These are phyloP conservation scores for Papilio dardanus DNA, from an alignment of 1,140 invertebrate genomes.

Conservation along the genomic window DNA sequence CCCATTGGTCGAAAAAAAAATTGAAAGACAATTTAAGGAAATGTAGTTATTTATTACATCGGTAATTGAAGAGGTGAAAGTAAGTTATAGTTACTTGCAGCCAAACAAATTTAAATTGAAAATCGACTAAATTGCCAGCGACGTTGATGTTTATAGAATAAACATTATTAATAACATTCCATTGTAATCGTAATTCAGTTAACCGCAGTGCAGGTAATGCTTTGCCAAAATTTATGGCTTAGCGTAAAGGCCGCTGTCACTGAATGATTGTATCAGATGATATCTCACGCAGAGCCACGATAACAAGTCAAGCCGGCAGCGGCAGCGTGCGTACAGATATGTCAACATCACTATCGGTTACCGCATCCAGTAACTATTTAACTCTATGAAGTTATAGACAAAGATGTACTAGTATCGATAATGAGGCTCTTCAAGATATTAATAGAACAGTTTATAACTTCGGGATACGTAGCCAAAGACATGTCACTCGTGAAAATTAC, in stretches of 20 bases:
- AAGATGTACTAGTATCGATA: too few species aligned
- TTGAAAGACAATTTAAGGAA: too few species aligned
- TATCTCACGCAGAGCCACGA: background rate
- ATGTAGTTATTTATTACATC: too few species aligned
- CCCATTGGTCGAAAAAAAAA: background rate
- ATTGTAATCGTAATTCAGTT: background rate
- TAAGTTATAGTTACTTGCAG: too few species aligned
- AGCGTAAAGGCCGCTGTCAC: background rate
- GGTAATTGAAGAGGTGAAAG: too few species aligned
- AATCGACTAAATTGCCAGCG: too few species aligned
- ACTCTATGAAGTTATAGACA: background rate
- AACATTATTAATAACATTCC: background rate
- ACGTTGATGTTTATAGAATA: too few species aligned
- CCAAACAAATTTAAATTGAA: too few species aligned
- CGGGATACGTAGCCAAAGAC: too few species aligned
- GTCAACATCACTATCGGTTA: background rate
- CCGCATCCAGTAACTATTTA: background rate
- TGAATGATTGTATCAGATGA: constrained; percentile 6
- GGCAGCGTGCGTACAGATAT: background rate
- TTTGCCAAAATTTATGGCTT: background rate
- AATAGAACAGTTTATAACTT: too few species aligned
- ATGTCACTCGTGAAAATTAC: too few species aligned
- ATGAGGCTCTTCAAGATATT: too few species aligned
- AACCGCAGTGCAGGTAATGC: background rate
- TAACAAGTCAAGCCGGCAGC: background rate